These are phyloP conservation scores for Drosophila cyrtoloma DNA, from an alignment of 2,888 invertebrate genomes.

Conservation along the genomic window DNA sequence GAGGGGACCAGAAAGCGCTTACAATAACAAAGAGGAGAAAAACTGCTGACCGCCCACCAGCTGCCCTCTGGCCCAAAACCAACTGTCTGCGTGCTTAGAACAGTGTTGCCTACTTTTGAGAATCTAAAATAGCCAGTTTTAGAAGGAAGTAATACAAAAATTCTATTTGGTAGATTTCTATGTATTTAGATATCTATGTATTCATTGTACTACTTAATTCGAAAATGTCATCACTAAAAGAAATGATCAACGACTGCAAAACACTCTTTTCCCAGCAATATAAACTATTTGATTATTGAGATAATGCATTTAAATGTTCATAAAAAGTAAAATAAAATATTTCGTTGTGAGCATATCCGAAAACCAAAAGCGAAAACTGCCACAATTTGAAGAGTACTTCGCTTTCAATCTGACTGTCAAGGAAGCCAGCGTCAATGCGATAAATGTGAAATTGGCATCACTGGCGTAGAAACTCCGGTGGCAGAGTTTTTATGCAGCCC, in stretches of 20 bases:
- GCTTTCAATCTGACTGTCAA: not conserved
- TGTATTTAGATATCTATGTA: not conserved
- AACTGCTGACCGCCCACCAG: slow-evolving; percentile 42
- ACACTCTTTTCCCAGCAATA: not conserved
- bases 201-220: not conserved
- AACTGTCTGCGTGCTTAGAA: slow-evolving; percentile 27
- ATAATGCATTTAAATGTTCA: not conserved
- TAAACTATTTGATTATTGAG: not conserved
- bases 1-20: slow-evolving; percentile 42
- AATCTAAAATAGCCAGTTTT: not conserved
- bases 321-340: not conserved
- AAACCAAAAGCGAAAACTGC: not conserved
- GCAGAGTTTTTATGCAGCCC: slow-evolving; percentile 44
- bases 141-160: not conserved
- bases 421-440: not conserved
- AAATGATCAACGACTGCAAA: not conserved
- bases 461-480: slow-evolving; percentile 31
- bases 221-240: not conserved
- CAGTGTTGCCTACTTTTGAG: slow-evolving; percentile 3
- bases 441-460: not conserved
- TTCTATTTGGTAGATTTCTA: not conserved
- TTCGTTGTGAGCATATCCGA: not conserved
- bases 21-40: slow-evolving; percentile 53
- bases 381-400: not conserved
- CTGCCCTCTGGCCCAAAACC: slow-evolving; percentile 22